Conservation (phyloP, 64 coral and sea anemone genomes). For the Stichodactyla mertensii region DNA sequence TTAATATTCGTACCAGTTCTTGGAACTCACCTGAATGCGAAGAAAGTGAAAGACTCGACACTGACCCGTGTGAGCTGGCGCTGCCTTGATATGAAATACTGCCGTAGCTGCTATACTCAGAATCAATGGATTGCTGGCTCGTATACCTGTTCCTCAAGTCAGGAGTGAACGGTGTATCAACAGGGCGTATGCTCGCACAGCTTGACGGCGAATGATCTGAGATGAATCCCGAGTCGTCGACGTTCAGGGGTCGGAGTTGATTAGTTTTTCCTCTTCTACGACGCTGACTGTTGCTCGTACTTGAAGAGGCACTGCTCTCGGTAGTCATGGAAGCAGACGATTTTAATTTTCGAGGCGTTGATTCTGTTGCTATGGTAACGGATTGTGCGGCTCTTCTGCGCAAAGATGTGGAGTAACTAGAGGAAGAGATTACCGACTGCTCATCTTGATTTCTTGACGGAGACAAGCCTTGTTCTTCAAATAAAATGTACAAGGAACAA, state of each 20-base stretch:
- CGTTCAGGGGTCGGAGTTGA: neutral
- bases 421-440: neutral
- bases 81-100: constrained; percentile 15
- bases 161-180: constrained; percentile 33
- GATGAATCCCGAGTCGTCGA: constrained; percentile 11
- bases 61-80: neutral
- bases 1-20: too few relatives aligned
- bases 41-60: neutral
- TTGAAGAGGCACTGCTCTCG: neutral
- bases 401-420: neutral
- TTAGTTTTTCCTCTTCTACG: neutral
- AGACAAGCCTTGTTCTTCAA: neutral
- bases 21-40: neutral
- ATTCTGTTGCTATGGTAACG: neutral
- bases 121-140: constrained; percentile 38
- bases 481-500: neutral
- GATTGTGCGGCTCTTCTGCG: neutral
- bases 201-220: constrained; percentile 5
- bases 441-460: neutral
- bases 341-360: neutral
- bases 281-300: neutral
- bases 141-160: neutral
- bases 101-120: constrained; percentile 49
- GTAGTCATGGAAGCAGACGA: neutral
- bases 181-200: constrained; percentile 4